Percentiles rank a stretch among this genome's conserved stretches.
phyloP scores from a whole-genome alignment of 1,140 invertebrate genomes.

The Trachymyrmex septentrionalis region DNA sequence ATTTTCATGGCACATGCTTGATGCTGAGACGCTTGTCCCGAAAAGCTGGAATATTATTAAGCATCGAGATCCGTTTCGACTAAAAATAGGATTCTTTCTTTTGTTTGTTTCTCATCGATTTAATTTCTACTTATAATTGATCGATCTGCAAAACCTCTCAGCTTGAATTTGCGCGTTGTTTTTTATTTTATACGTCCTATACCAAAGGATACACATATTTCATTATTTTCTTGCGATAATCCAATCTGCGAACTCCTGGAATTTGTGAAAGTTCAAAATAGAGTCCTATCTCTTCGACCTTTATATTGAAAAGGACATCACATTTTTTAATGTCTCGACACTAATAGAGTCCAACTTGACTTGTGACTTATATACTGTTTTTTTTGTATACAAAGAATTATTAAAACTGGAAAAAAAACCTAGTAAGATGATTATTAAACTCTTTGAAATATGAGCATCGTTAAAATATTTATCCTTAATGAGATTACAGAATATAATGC shows the following conservation, averaged over 20 bases:
- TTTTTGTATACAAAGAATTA: neutral
- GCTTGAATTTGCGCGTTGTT: neutral
- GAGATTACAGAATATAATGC: neutral
- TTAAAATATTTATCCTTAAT: neutral
- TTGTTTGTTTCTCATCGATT: too few species aligned
- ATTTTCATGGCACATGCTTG: too few species aligned
- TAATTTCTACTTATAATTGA: neutral
- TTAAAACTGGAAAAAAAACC: neutral
- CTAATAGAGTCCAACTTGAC: neutral
- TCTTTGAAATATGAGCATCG: neutral
- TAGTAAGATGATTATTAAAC: neutral
- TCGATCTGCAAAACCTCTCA: neutral
- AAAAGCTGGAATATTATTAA: too few species aligned
- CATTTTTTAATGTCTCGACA: constrained; percentile 1
- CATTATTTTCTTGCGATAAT: constrained; percentile 23
- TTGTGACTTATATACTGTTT: neutral
- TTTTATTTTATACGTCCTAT: neutral
- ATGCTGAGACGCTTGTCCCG: too few species aligned
- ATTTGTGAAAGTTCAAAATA: neutral
- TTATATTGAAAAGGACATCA: constrained; percentile 5
- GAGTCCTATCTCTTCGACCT: neutral
- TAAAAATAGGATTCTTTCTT: too few species aligned
- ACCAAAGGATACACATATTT: neutral
- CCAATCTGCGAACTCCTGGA: neutral
- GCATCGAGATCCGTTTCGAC: too few species aligned